phyloP scores from a whole-genome alignment of 2,797 vertebrate genomes.

The Falco rusticolus region DNA sequence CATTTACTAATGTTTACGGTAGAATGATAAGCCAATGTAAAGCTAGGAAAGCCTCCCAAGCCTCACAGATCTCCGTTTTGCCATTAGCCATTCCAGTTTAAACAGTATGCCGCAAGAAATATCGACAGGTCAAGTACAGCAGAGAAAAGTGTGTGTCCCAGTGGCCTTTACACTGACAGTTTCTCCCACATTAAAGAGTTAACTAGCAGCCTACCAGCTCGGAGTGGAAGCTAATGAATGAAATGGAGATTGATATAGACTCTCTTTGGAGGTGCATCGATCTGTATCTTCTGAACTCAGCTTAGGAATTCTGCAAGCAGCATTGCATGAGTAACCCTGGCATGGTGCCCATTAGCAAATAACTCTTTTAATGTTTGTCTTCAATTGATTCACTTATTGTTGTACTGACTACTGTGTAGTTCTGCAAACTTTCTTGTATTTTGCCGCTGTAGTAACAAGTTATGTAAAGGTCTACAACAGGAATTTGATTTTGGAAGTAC shows the following conservation, averaged over 20 bases:
- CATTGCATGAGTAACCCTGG: constrained; percentile 82
- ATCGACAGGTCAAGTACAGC: constrained; percentile 83
- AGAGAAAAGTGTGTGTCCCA: constrained; percentile 78
- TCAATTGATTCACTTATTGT: constrained; percentile 81
- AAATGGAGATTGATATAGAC: constrained; percentile 86
- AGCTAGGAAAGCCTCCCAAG: constrained; percentile 74
- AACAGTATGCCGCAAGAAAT: constrained; percentile 80
- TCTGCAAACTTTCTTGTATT: constrained; percentile 63
- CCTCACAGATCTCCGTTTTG: constrained; percentile 76
- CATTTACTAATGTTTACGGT: constrained; percentile 74
- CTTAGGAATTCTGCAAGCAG: constrained; percentile 83
- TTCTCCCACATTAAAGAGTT: constrained; percentile 86
- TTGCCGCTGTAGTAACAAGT: constrained; percentile 49
- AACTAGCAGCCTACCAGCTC: constrained; percentile 82
- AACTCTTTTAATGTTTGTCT: constrained; percentile 84
- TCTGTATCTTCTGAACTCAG: constrained; percentile 84
- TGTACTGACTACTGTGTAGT: constrained; percentile 66
- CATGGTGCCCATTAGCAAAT: constrained; percentile 84
- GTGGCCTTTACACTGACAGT: constrained; percentile 82
- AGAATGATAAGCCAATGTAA: constrained; percentile 73
- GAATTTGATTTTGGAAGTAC: constrained; percentile 35
- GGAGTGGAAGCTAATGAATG: constrained; percentile 85
- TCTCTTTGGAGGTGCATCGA: constrained; percentile 85
- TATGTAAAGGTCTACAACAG: constrained; percentile 29
- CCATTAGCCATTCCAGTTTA: constrained; percentile 80